phyloP scores from a whole-genome alignment of 2,113 vertebrate species.

The Pan paniscus region DNA sequence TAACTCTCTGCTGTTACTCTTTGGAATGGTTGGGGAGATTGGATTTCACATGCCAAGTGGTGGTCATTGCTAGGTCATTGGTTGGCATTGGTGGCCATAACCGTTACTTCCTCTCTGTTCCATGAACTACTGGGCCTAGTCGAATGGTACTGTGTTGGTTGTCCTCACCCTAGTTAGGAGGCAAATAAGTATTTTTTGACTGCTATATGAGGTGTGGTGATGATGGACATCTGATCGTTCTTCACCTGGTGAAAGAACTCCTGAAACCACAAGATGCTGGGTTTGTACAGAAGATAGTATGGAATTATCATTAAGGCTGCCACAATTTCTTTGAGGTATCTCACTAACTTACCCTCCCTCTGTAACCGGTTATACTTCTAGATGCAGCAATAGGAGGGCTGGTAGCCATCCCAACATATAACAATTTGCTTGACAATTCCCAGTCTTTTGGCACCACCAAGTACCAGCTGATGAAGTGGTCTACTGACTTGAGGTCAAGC shows the following conservation, averaged over 20 bases:
- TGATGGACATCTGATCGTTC: not conserved
- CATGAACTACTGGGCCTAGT: not conserved
- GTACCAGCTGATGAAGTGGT: not conserved
- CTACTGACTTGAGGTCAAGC: not conserved
- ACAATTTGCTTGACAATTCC: not conserved
- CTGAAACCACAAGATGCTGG: not conserved
- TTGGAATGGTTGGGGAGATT: not conserved
- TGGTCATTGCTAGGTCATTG: not conserved
- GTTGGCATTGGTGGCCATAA: not conserved
- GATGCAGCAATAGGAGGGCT: not conserved
- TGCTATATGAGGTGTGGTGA: not conserved
- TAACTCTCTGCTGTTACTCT: not conserved
- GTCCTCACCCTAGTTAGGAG: not conserved
- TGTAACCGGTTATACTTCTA: not conserved
- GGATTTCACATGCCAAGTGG: not conserved
- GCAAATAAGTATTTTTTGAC: not conserved
- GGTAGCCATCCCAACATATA: not conserved
- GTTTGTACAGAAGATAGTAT: not conserved
- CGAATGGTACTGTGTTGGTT: not conserved
- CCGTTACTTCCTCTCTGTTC: not conserved
- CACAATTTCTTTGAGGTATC: not conserved
- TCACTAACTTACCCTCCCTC: not conserved
- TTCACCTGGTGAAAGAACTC: not conserved
- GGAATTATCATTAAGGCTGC: not conserved
- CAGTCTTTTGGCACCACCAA: not conserved